Evolutionary conservation across 1,140 invertebrate genomes (phyloP), one percentile per base, ranked within the genome.

Genomic region (Chrysopa pallens): DNA sequence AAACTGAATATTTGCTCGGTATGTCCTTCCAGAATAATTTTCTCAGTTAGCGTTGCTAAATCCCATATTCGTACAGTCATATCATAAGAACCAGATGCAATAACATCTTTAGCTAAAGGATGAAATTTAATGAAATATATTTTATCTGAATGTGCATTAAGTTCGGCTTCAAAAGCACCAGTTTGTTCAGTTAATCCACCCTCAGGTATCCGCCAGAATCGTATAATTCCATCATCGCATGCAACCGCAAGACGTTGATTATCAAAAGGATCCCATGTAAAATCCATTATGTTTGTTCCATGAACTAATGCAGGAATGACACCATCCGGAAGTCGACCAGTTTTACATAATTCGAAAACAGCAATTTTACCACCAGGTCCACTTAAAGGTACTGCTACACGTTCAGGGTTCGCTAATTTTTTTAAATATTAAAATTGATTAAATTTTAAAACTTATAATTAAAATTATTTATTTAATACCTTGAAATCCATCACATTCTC

Each of bases 401-500:
- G 69, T 46, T 80, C 72, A 7, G 74, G 68, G 67, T 95, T 96
- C 1, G 80, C 86, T 84, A 48, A 2, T 61, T 54, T 14, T 42
- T 29, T 42, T 29, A 36, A 43, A 46, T 38, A 28, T 29, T 31
- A n/a, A n/a, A 39, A 8, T 8, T 15, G 0, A 31, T 4, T 14
- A 42, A 6, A 23, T 43, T 43, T 7, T 9, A 0, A 15, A 15
- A 14, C 12, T 17, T 29, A 14, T 7, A 37, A 8, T 36, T 46
- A 12, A 12, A 35, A 23, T 33, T 14, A 52, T 47, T 70, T 33
- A n/a, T 23, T 2, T 33, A 11, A 11, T 64, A 84, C 80, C 80
- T 59, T 86, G 82, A 59, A 95, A 91, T 36, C 88, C 83, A 64
- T 95, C 86, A 60, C 88, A 91, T 61, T 95, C 90, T 23, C 88